Base-by-base conservation (phyloP, 2,113 vertebrate species). In the Progne subis region DNA sequence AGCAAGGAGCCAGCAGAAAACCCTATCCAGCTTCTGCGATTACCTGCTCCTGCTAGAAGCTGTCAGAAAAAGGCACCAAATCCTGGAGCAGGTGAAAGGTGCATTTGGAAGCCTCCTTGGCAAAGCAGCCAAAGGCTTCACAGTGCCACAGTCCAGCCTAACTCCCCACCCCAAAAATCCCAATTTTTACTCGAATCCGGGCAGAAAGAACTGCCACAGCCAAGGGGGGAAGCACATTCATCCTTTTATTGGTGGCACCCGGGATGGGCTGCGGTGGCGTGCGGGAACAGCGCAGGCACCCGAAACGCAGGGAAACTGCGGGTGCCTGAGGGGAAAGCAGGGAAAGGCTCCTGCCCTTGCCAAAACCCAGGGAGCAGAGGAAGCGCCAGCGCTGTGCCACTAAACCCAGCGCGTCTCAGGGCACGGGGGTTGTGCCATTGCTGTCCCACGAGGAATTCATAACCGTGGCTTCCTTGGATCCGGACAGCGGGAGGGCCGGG, bases 21-120 rank as follows among this genome's bases (percentile, higher is more conserved):
- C 19, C 46, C 50, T 24, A 2, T 26, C 32, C 55, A 29, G 4
- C 8, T 34, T 24, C 60, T 14, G 11, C 23, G 6, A 3, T 7
- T 16, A 11, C 44, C 41, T 2, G 7, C 61, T 82, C 61, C 63
- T 69, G 55, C 29, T 46, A 4, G 24, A 6, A 74, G 47, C 69
- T 5, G 24, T 5, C 46, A 31, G 31, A 19, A 71, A 60, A 80
- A 52, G 11, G 46, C 72, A 72, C 8, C 2, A 31, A 37, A 41
- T 29, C 52, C 6, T 1, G 13, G 37, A 52, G 32, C 53, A 10
- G 31, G 50, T 34, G 6, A n/a, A 82, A 46, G 29, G 24, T 1
- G 0, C 2, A 0, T 44, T 9, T 0, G 2, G 21, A 79, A 78
- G 18, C 0, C 0, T 25, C 60, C 59, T 15, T 2, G 13, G 55